phyloP scores from a whole-genome alignment of 64 coral and sea anemone species.

The Porites australiensis region DNA sequence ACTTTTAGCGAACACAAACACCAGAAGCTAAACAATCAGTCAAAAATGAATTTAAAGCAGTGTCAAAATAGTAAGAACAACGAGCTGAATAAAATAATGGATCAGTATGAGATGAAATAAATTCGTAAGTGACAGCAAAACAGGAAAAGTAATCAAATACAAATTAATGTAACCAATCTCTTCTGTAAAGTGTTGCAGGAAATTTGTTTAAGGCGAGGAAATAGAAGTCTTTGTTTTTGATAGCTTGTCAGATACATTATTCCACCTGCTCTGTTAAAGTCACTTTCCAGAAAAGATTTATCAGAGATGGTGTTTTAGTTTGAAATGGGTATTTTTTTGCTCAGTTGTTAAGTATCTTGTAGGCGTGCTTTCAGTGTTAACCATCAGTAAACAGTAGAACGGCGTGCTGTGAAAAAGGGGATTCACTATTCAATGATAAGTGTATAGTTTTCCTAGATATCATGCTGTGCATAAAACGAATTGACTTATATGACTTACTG shows the following conservation, averaged over 20 bases:
- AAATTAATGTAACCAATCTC: neutral
- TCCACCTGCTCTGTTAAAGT: neutral
- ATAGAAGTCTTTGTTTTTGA: neutral
- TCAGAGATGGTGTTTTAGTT: too few species aligned
- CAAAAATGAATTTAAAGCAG: too few species aligned
- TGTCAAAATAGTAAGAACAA: too few species aligned
- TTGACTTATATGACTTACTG: conserved; percentile 9
- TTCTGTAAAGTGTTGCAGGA: neutral
- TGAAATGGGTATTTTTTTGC: too few species aligned
- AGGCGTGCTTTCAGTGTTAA: too few species aligned
- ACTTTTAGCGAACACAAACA: too few species aligned
- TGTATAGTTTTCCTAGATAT: neutral
- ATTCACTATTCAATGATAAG: neutral
- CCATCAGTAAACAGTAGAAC: neutral
- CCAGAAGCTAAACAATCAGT: too few species aligned
- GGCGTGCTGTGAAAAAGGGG: neutral
- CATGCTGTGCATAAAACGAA: neutral
- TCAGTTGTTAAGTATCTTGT: too few species aligned
- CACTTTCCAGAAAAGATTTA: neutral
- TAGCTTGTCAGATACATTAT: neutral
- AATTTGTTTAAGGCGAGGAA: conserved; percentile 9
- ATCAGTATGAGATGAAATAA: too few species aligned
- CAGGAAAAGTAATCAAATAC: neutral
- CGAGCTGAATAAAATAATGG: too few species aligned
- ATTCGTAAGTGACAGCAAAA: too few species aligned